Evolutionary conservation across 64 coral and sea anemone genomes (phyloP).

Genomic region (Montipora foliosa): DNA sequence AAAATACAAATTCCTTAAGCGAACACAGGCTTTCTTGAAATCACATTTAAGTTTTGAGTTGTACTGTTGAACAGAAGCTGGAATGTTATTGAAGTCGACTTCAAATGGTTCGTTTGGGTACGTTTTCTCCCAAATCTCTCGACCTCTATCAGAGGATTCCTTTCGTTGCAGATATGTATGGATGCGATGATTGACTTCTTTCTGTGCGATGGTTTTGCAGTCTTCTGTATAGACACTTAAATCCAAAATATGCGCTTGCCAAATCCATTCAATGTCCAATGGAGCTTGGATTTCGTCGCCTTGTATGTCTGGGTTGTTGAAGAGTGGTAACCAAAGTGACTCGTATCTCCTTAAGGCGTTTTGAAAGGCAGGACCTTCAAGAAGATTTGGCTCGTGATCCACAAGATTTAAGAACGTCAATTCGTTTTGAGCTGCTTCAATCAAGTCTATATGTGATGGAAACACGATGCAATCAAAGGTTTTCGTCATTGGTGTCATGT

Average conservation of each 20-base stretch:
- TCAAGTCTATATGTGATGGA: background rate
- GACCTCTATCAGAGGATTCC: conserved; percentile 12
- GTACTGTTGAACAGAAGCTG: conserved; percentile 1
- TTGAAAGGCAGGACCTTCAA: conserved; percentile 9
- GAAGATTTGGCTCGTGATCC: background rate
- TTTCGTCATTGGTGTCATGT: background rate
- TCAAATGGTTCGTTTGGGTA: conserved; percentile 72
- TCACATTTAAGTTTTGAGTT: conserved; percentile 49
- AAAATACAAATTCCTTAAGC: conserved; percentile 59
- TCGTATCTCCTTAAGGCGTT: conserved; percentile 63
- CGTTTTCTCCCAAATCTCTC: conserved; percentile 48
- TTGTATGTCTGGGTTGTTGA: background rate
- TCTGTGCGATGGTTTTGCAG: conserved; percentile 32
- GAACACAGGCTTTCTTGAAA: conserved; percentile 48
- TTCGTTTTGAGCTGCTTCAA: background rate
- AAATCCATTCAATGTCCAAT: conserved; percentile 78
- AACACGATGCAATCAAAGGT: background rate
- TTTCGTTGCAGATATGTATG: conserved; percentile 2
- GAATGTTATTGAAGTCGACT: conserved; percentile 31
- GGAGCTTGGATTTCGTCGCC: conserved; percentile 37
- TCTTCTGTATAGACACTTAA: conserved; percentile 45
- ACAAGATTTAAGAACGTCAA: conserved; percentile 15
- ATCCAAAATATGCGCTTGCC: conserved; percentile 75
- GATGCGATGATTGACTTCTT: conserved; percentile 51
- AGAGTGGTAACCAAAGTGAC: conserved; percentile 68